A percentile compares a stretch with the other conserved stretches of the same genome.
Evolutionary conservation across 2,888 invertebrate species (phyloP).

Genomic region (Linnaemya vulpina): DNA sequence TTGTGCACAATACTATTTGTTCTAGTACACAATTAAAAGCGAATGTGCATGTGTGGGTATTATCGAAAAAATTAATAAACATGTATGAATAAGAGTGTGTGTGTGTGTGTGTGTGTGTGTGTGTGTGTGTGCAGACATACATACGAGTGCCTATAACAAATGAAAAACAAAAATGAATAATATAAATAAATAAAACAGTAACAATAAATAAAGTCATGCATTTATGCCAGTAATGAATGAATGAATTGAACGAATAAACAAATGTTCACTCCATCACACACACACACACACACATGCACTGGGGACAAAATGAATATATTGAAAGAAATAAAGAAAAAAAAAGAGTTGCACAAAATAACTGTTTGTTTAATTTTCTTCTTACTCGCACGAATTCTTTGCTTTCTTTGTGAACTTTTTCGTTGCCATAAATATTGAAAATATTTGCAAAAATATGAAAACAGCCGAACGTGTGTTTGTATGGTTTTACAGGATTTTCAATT

Average conservation of each 20-base stretch:
- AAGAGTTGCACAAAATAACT: neutral
- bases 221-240: slow-evolving; percentile 56
- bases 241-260: slow-evolving; percentile 49
- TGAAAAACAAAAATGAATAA: slow-evolving; percentile 13
- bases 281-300: slow-evolving; percentile 20
- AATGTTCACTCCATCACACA: slow-evolving; percentile 23
- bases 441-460: slow-evolving; percentile 5
- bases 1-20: neutral
- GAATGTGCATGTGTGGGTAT: neutral
- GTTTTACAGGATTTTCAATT: slow-evolving; percentile 1
- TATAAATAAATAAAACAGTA: slow-evolving; percentile 51
- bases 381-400: neutral
- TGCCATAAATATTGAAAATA: slow-evolving; percentile 33
- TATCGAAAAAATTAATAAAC: neutral
- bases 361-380: slow-evolving; percentile 38
- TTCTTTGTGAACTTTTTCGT: slow-evolving; percentile 20
- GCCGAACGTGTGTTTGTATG: neutral
- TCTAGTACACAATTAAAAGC: neutral
- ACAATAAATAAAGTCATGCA: slow-evolving; percentile 57
- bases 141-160: neutral
- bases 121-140: too few relatives aligned
- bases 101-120: too few relatives aligned
- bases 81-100: too few relatives aligned
- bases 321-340: too few relatives aligned
- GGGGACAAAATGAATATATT: neutral